These are phyloP conservation scores for Anseranas semipalmata DNA, from an alignment of 2,113 vertebrate genomes.

Conservation along the genomic window DNA sequence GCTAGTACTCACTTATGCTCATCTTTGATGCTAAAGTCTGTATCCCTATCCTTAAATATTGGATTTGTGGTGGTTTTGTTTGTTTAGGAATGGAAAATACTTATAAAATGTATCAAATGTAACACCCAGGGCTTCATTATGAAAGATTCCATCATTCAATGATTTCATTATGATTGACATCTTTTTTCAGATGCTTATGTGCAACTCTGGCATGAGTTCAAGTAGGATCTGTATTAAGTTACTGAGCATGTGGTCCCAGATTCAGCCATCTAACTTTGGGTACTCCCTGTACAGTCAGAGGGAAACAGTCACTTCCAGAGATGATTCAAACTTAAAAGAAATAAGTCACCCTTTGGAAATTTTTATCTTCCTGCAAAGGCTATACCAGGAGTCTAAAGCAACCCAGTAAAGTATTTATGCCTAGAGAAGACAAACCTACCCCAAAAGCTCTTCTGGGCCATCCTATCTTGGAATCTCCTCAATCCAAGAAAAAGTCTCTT, in stretches of 20 bases:
- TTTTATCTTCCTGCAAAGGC: background rate
- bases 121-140: background rate
- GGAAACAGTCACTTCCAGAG: background rate
- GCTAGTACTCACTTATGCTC: background rate
- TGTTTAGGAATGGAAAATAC: background rate
- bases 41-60: background rate
- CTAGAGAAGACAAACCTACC: background rate
- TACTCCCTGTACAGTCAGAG: background rate
- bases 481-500: background rate
- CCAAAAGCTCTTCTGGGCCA: background rate
- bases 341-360: background rate
- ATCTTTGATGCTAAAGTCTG: background rate
- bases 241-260: background rate
- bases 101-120: background rate
- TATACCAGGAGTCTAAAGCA: background rate
- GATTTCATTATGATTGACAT: background rate
- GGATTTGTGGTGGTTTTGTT: background rate
- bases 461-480: background rate
- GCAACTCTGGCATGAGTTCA: background rate
- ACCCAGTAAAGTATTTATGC: background rate
- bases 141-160: background rate
- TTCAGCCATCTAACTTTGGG: background rate
- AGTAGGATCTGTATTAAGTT: background rate
- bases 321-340: background rate
- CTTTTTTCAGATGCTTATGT: background rate